Evolutionary conservation across 2,113 vertebrate species (phyloP), one percentile per base, ranked within the genome.

Genomic region (Paradoxurus hermaphroditus): DNA sequence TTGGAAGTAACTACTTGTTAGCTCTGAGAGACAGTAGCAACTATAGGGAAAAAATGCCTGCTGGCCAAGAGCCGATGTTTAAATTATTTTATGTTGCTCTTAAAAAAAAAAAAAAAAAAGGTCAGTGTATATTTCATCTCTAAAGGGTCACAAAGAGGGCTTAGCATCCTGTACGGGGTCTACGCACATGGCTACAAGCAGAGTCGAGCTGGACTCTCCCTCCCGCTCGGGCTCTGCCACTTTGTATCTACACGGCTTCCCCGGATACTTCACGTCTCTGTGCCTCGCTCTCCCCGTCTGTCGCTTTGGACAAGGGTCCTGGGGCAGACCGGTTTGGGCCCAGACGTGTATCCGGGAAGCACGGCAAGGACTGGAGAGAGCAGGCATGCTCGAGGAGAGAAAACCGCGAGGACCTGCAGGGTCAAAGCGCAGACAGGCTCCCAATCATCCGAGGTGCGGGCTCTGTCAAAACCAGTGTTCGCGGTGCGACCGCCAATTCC

Each of bases 191-290:
- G 41, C 19, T 39, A 10, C 27, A 14, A n/a, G 34, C 0, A 51
- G 16, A 41, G 72, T 19, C 5, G 2, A 1, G 3, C 4, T 6
- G 25, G 13, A 23, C 5, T 0, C 11, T 46, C 49, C 4, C 4
- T 1, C 31, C 4, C 4, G 0, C 31, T 5, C 0, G 7, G 53
- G 21, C 7, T 27, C 14, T 27, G 27, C 0, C 0, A 34, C 63
- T 70, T 19, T 0, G 4, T 18, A 3, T 12, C 41, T 7, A 5
- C 19, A 13, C 1, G 6, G 2, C 63, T 44, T 23, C 9, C 23
- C 29, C 16, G 2, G 1, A 2, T 21, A 1, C 4, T 53, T 19
- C 0, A 46, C 4, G 7, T 46, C 27, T 77, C 73, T 10, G 73
- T 31, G 12, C n/a, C 29, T 53, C 0, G 1, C 3, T 21, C 53